Evolutionary conservation across 1,140 invertebrate genomes (phyloP).

Genomic region (Eueides isabella): DNA sequence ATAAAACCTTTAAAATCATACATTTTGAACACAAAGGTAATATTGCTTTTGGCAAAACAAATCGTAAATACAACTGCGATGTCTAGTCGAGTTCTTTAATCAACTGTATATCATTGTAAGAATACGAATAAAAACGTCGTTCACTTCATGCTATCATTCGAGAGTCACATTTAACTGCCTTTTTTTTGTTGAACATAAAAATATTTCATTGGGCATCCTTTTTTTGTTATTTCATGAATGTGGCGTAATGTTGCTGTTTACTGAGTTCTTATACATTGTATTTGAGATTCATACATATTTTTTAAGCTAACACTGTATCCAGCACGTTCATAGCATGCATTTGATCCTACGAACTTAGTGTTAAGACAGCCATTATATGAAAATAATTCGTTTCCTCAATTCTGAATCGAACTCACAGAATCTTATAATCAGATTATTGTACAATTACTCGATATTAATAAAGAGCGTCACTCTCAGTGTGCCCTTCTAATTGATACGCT

Average conservation of each 20-base stretch:
- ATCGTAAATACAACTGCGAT: background rate
- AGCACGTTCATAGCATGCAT: too few relatives aligned
- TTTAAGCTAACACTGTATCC: too few relatives aligned
- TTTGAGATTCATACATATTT: background rate
- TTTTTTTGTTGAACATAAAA: slow-evolving; percentile 45
- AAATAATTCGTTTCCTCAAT: too few relatives aligned
- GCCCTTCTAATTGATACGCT: too few relatives aligned
- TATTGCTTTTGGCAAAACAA: background rate
- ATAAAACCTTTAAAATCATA: too few relatives aligned
- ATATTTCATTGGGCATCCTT: slow-evolving; percentile 43
- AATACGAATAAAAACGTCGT: slow-evolving; percentile 32
- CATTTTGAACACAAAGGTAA: background rate
- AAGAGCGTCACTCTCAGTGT: too few relatives aligned
- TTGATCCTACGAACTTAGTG: too few relatives aligned
- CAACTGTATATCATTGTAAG: slow-evolving; percentile 17
- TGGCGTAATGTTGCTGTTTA: background rate
- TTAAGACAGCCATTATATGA: too few relatives aligned
- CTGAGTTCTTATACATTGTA: background rate
- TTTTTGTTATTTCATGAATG: slow-evolving; percentile 34
- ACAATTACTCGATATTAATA: too few relatives aligned
- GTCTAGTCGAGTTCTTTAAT: slow-evolving; percentile 16
- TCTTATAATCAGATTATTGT: too few relatives aligned
- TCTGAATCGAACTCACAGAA: too few relatives aligned
- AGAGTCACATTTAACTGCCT: slow-evolving; percentile 41
- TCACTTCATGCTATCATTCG: slow-evolving; percentile 40